Percentiles rank a stretch among this genome's conserved stretches.
Conservation (phyloP, 2,888 invertebrate species). For the Stenodera caucasica region DNA sequence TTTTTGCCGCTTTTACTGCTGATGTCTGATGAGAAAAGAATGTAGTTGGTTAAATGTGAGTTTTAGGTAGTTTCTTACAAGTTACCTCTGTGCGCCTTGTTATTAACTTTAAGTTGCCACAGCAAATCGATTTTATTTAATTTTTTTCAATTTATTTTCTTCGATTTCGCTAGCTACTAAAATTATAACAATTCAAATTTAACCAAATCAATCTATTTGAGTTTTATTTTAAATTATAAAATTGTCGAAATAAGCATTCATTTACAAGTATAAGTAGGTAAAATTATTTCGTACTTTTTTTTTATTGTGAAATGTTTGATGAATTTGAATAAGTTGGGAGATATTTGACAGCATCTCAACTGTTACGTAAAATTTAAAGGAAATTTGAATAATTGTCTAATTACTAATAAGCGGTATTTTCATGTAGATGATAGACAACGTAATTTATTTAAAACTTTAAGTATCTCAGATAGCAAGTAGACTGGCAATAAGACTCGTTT, state of each 20-base stretch:
- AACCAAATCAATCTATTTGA: too few species aligned
- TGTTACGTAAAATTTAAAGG: constrained; percentile 13
- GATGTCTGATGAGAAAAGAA: constrained; percentile 39
- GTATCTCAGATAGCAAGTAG: constrained; percentile 8
- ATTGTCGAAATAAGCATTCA: background rate
- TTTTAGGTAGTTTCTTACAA: constrained; percentile 24
- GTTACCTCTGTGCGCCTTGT: constrained; percentile 18
- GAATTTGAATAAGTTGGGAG: too few species aligned
- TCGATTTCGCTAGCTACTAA: background rate
- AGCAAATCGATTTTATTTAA: constrained; percentile 12
- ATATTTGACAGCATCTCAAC: too few species aligned
- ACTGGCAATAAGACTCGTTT: constrained; percentile 23
- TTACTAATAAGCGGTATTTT: constrained; percentile 29
- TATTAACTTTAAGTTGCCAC: constrained; percentile 20
- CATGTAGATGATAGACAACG: constrained; percentile 29
- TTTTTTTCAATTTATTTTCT: constrained; percentile 11
- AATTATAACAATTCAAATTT: background rate
- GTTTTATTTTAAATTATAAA: too few species aligned
- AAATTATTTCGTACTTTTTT: too few species aligned
- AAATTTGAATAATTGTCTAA: constrained; percentile 30
- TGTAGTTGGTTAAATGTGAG: constrained; percentile 35
- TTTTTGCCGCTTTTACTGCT: constrained; percentile 31
- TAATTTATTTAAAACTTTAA: constrained; percentile 31
- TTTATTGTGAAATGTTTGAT: too few species aligned
- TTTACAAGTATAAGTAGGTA: constrained; percentile 15